A percentile compares a stretch with the other conserved stretches of the same genome.
Evolutionary conservation across 2,888 invertebrate genomes (phyloP).

Genomic region (Cremastinae sp.): DNA sequence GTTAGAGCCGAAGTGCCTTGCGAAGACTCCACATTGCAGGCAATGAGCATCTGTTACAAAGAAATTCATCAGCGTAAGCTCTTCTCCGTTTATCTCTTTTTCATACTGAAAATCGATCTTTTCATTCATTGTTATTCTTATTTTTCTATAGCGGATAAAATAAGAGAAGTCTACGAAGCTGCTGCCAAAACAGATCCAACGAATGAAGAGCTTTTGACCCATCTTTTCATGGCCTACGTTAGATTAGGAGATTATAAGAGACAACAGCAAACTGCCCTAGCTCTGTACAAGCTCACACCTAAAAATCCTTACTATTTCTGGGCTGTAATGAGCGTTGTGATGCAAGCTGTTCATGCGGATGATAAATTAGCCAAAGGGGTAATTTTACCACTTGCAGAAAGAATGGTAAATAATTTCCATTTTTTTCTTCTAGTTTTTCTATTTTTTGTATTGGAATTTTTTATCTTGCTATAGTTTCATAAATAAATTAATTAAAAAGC

Average conservation of each 20-base stretch:
- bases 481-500: too few relatives aligned
- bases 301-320: slow-evolving; percentile 99
- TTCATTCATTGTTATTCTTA: too few relatives aligned
- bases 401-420: slow-evolving; percentile 89
- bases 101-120: background rate
- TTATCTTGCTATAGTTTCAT: too few relatives aligned
- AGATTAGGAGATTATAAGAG: slow-evolving; percentile 93
- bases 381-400: slow-evolving; percentile 92
- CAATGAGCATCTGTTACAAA: slow-evolving; percentile 96
- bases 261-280: slow-evolving; percentile 94
- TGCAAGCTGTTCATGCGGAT: slow-evolving; percentile 86
- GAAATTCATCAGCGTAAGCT: slow-evolving; percentile 94
- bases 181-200: slow-evolving; percentile 92
- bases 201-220: slow-evolving; percentile 95
- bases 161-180: slow-evolving; percentile 93
- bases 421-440: background rate
- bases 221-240: slow-evolving; percentile 97
- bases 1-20: slow-evolving; percentile 90
- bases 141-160: slow-evolving; percentile 88
- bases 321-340: slow-evolving; percentile 97
- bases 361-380: slow-evolving; percentile 83
- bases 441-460: too few relatives aligned
- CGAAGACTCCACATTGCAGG: slow-evolving; percentile 96
- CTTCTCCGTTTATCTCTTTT: background rate
- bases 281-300: slow-evolving; percentile 93